Base-by-base conservation (phyloP, 1,140 invertebrate genomes). In the Pollicipes pollicipes region DNA sequence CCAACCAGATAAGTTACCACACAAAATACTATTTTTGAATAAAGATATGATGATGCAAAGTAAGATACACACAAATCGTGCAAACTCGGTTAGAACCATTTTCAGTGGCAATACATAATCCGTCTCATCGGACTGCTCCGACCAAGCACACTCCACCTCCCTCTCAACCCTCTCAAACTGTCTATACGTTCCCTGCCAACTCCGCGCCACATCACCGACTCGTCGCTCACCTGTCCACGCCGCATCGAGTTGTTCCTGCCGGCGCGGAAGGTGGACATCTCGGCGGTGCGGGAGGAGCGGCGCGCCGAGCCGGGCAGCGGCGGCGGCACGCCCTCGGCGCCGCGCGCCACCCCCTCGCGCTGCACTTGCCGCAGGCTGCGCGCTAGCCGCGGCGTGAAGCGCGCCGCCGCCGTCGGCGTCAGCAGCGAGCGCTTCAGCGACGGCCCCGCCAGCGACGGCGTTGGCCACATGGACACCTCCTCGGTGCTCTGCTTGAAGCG, bases 211-310 rank as follows among this genome's bases (percentile, higher is more conserved):
- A n/a, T n/a, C n/a, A n/a, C n/a, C n/a, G n/a, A n/a, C n/a, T n/a
- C 17, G 8, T 24, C 10, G 27, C 28, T 66, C 64, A 66, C 64
- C 64, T 66, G 64, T 29, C 64, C 64, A 24, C 64, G n/a, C 1
- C 64, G n/a, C 64, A 66, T 66, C 8, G 64, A 66, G 64, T 29
- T 66, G 64, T 66, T 27, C 28, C 64, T 3, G 64, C 64, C 64
- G 27, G 64, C 17, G 10, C 64, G 16, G 64, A 66, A 66, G 27
- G 64, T 29, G n/a, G n/a, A 10, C 64, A 66, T 66, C 64, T 66
- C 28, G 64, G 64, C n/a, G 27, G 28, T 29, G 10, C n/a, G 64
- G n/a, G 3, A 8, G 3, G n/a, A 10, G 8, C 64, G n/a, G 28
- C 64, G 64, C 3, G 64, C 64, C n/a, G 28, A 28, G 64, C 64